Base-by-base conservation (phyloP, 2,797 vertebrate genomes). In the Chrysocyon brachyurus region DNA sequence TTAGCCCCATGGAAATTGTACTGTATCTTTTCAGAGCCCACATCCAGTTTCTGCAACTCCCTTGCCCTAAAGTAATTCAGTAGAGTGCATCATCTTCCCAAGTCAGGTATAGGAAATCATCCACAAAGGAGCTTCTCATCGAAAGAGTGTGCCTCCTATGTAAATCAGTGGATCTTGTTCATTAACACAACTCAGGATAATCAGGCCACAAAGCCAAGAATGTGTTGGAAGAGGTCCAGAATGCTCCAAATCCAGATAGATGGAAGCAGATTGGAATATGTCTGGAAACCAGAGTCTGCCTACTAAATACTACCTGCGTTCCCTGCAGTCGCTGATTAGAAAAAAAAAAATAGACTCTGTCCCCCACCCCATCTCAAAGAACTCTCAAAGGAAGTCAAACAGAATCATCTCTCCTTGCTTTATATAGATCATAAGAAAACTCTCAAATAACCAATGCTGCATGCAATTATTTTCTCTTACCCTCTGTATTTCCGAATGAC, bases 401-500 rank as follows among this genome's bases (percentile, higher is more conserved):
- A 36, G 49, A 79, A 64, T 61, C 89, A 49, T 72, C 15, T 73
- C n/a, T 40, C 4, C 3, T 40, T 31, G 61, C 91, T 95, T 87
- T 96, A 46, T 82, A 22, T 4, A 95, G 81, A 86, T 90, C 82
- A 19, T 5, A 70, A 22, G 75, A 73, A 75, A 93, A 84, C 59
- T 79, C 88, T 96, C 79, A 52, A 96, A 96, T 87, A 97, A 95
- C 4, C 46, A 91, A 21, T 16, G 22, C 56, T 92, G 61, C 12
- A 1, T 26, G 87, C 70, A 73, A 96, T 95, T 93, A 68, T 93
- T 93, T 72, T 87, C 83, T 95, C 87, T 97, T 82, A 77, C 87
- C 96, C 94, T 96, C 96, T 97, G 95, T 75, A 94, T 85, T 97
- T 83, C 68, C 89, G 86, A 97, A 77, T 96, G 97, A 96, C 96